A percentile compares a stretch with the other conserved stretches of the same genome.
These are phyloP conservation scores for Macrostomum lignano DNA, from an alignment of 1,140 invertebrate species.

Conservation along the genomic window DNA sequence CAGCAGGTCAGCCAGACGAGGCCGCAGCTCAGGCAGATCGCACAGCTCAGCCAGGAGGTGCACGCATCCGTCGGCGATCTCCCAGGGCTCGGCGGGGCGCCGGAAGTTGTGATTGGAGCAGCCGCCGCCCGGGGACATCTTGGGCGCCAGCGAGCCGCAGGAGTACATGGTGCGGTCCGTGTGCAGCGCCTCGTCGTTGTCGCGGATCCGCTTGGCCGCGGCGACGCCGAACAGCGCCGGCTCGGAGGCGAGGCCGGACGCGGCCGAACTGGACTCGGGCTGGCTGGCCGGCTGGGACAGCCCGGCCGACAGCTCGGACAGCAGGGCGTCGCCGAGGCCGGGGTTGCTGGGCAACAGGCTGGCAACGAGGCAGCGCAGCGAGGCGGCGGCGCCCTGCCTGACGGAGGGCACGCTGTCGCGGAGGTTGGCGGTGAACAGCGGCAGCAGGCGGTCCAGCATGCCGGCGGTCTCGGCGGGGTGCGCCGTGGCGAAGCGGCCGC, in stretches of 20 bases:
- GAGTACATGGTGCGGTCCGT: constrained; percentile 33
- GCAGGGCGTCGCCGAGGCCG: too few relatives aligned
- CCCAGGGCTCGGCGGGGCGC: constrained; percentile 36
- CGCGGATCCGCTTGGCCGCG: constrained; percentile 28
- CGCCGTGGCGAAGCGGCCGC: constrained; percentile 32
- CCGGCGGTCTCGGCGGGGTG: constrained; percentile 31
- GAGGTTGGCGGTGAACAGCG: constrained; percentile 32
- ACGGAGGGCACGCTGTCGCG: constrained; percentile 33
- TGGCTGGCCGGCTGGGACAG: constrained; percentile 20
- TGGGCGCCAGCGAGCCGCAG: constrained; percentile 33
- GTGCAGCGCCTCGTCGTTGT: constrained; percentile 32
- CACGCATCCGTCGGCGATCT: constrained; percentile 33
- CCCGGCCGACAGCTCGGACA: too few relatives aligned
- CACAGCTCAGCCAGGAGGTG: constrained; percentile 30
- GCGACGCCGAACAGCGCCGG: constrained; percentile 21
- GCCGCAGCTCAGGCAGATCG: too few relatives aligned
- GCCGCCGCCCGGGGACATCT: constrained; percentile 31
- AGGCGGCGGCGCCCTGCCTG: constrained; percentile 32
- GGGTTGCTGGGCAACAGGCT: too few relatives aligned
- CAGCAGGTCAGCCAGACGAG: constrained; percentile 14
- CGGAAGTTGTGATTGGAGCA: constrained; percentile 30
- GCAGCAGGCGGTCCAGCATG: constrained; percentile 24
- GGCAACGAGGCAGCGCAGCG: constrained; percentile 27
- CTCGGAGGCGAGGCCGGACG: constrained; percentile 6
- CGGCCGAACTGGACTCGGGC: not conserved